Evolutionary conservation across 92 coral and sea anemone genomes (phyloP), one percentile per base, ranked within the genome.

Genomic region (Siderastrea radians): DNA sequence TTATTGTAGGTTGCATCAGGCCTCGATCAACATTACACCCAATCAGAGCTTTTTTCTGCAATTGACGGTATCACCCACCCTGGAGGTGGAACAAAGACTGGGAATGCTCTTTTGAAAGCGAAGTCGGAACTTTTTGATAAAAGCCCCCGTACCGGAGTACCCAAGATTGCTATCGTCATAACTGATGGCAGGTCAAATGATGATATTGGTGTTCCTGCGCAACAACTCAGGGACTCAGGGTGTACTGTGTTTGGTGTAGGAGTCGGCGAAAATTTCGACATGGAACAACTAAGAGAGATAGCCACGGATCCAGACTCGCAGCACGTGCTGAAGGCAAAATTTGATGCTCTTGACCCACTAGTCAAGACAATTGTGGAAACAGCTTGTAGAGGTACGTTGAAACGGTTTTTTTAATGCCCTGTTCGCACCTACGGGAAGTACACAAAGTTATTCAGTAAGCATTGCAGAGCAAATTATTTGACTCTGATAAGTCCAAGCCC

Each of bases 261-360:
- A 10, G 73, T 97, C 8, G 99, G 99, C 10, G 53, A 68, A 64
- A 16, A 69, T 38, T 87, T 45, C 66, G 82, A 87, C 72, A 14
- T 46, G 16, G 58, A 43, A 47, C 90, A 97, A 61, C 92, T 97
- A 69, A 78, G 75, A 48, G 91, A 89, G 15, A 95, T 97, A 76
- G 98, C 98, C 47, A 95, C 98, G 2, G 96, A 95, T 70, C 98
- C 98, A 60, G 99, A 97, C 67, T 80, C 91, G 2, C 89, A 90
- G 53, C 98, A 97, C 75, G 82, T 95, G 63, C 65, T 95, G 50
- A 81, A 86, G 63, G 93, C 72, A 26, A 89, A 85, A 45, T 97
- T 95, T 86, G 78, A 88, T 19, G 73, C 87, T 0, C 85, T 97
- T 75, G 58, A 68, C 26, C 44, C 74, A 2, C 53, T 91, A 0